Evolutionary conservation across 2,113 vertebrate genomes (phyloP).

Genomic region (Rafetus swinhoei): DNA sequence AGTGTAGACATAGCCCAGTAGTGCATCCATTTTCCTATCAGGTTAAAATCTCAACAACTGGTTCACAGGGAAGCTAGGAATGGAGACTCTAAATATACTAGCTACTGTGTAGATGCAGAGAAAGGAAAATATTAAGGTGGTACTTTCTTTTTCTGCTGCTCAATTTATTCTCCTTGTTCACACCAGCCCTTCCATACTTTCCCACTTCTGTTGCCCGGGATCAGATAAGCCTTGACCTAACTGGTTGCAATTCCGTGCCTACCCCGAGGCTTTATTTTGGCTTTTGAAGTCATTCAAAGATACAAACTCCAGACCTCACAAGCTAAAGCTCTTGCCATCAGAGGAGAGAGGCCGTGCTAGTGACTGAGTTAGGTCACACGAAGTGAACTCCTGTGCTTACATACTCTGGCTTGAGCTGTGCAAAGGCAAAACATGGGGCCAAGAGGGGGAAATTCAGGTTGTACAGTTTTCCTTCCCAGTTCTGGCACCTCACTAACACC

Average conservation of each 20-base stretch:
- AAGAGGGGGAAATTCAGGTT: neutral
- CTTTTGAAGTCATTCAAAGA: neutral
- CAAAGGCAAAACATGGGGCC: neutral
- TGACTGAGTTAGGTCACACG: neutral
- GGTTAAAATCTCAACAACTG: neutral
- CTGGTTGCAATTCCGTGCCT: neutral
- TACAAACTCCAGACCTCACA: neutral
- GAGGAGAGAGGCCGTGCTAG: neutral
- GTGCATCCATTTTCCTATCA: neutral
- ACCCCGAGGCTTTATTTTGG: neutral
- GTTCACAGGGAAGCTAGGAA: neutral
- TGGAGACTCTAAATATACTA: neutral
- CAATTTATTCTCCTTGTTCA: neutral
- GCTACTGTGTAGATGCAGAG: neutral
- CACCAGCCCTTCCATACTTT: neutral
- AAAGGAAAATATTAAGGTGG: neutral
- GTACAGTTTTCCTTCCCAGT: neutral
- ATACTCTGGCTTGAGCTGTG: neutral
- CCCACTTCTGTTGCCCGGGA: neutral
- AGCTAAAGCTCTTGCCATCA: neutral
- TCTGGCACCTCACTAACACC: neutral
- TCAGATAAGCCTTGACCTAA: neutral
- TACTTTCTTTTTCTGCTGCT: neutral
- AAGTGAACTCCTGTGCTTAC: neutral
- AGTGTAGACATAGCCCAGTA: neutral